phyloP scores from a whole-genome alignment of 2,797 vertebrate genomes.

The Enteromius mattozi region DNA sequence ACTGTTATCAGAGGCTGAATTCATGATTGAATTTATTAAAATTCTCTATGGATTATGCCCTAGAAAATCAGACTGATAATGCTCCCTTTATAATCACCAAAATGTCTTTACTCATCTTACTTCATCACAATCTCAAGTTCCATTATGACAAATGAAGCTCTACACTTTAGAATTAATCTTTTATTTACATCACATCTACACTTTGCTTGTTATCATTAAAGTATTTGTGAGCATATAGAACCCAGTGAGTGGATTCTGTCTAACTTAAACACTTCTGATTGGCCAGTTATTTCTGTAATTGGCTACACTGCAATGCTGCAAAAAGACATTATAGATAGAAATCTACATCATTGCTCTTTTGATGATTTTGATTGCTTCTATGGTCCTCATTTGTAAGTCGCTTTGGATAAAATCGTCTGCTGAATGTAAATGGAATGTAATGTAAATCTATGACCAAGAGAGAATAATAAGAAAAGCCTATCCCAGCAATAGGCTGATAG shows the following conservation, averaged over 20 bases:
- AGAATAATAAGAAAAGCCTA: neutral
- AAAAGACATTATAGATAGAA: neutral
- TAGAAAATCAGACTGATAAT: too few relatives aligned
- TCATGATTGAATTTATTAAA: too few relatives aligned
- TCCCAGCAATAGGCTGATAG: neutral
- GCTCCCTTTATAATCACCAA: neutral
- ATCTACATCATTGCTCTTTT: neutral
- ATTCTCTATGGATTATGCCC: too few relatives aligned
- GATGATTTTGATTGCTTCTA: too few relatives aligned
- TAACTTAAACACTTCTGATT: neutral
- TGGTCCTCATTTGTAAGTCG: too few relatives aligned
- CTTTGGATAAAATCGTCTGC: too few relatives aligned
- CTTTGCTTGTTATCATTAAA: neutral
- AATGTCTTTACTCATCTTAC: neutral
- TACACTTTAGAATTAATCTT: neutral
- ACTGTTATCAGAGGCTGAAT: too few relatives aligned
- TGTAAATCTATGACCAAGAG: neutral
- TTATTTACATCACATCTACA: neutral
- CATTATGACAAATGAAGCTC: neutral
- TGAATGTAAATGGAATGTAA: too few relatives aligned
- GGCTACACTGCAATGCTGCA: neutral
- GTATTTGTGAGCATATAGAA: neutral
- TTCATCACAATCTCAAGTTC: neutral
- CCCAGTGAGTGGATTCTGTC: neutral
- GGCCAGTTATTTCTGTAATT: neutral